Conservation (phyloP, 2,797 vertebrate genomes). For the Vireo griseus region DNA sequence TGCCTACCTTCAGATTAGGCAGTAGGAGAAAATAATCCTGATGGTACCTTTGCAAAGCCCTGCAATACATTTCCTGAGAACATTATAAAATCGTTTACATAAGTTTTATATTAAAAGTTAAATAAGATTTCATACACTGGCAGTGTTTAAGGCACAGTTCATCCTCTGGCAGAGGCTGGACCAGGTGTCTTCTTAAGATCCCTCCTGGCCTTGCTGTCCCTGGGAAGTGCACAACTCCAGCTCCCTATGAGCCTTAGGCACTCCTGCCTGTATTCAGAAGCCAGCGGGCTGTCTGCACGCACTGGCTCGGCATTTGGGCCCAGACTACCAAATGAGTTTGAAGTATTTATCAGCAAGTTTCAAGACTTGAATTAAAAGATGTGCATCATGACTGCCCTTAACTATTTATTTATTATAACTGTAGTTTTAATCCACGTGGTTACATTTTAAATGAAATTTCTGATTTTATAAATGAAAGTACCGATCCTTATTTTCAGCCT, state of each 20-base stretch:
- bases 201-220: neutral
- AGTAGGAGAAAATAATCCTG: neutral
- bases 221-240: neutral
- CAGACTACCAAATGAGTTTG: neutral
- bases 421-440: neutral
- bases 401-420: neutral
- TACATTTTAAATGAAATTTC: neutral
- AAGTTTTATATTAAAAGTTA: neutral
- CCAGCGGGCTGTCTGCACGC: accelerated
- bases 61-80: neutral
- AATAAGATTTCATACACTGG: neutral
- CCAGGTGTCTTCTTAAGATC: neutral
- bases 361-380: neutral
- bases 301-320: neutral
- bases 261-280: neutral
- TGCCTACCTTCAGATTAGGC: neutral
- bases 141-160: neutral
- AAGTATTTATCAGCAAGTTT: neutral
- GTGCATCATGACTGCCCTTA: accelerated
- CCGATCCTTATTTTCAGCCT: neutral
- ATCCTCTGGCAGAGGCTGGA: neutral
- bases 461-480: neutral
- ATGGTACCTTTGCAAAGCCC: neutral
- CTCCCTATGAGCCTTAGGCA: accelerated
- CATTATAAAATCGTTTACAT: neutral